Evolutionary conservation across 1,140 invertebrate genomes (phyloP).

Genomic region (silkworm (Bombyx mori)): DNA sequence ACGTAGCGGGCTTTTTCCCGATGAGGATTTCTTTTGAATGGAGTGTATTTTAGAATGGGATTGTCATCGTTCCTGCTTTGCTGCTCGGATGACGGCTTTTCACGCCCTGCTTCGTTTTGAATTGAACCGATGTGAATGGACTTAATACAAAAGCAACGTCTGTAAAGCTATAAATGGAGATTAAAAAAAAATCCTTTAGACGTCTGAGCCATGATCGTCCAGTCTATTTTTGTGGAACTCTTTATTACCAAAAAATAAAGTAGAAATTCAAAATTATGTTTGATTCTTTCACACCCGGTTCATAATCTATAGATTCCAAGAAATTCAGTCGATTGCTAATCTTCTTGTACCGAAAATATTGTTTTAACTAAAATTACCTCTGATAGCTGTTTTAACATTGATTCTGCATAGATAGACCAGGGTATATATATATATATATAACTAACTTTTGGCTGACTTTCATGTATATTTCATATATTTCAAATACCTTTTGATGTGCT

Average conservation of each 20-base stretch:
- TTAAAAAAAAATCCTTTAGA: slow-evolving; percentile 1
- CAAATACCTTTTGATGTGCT: too few relatives aligned
- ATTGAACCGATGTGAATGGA: slow-evolving; percentile 13
- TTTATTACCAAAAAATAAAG: slow-evolving; percentile 1
- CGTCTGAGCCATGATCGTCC: not conserved
- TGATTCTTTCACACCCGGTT: too few relatives aligned
- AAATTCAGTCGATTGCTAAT: too few relatives aligned
- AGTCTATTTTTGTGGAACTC: not conserved
- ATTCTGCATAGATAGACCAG: too few relatives aligned
- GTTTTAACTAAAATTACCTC: too few relatives aligned
- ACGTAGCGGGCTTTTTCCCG: not conserved
- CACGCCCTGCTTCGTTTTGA: slow-evolving; percentile 14
- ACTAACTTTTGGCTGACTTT: too few relatives aligned
- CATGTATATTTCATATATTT: too few relatives aligned
- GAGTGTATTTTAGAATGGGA: slow-evolving; percentile 12
- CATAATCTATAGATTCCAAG: too few relatives aligned
- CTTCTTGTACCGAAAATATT: too few relatives aligned
- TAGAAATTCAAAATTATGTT: too few relatives aligned
- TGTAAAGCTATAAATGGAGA: slow-evolving; percentile 2
- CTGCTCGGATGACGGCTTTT: slow-evolving; percentile 23
- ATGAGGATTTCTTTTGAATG: slow-evolving; percentile 14
- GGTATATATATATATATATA: too few relatives aligned
- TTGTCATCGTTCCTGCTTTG: slow-evolving; percentile 25
- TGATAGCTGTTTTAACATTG: too few relatives aligned
- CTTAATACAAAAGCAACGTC: not conserved